These are phyloP conservation scores for Dendrolimus pini DNA, from an alignment of 2,888 invertebrate species.

Conservation along the genomic window DNA sequence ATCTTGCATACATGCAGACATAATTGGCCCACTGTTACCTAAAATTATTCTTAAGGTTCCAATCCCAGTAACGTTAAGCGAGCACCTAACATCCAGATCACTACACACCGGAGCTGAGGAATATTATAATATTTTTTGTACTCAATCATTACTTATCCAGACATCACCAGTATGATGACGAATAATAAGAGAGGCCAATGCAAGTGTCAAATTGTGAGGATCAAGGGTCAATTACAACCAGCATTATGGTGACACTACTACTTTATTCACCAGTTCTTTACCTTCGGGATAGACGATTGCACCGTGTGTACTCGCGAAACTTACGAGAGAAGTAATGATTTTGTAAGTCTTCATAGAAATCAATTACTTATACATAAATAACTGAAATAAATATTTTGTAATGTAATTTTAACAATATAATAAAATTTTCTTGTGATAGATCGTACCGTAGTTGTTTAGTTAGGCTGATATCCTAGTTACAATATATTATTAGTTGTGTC, in stretches of 20 bases:
- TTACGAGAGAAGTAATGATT: neutral
- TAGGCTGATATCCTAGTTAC: no score
- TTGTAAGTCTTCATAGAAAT: neutral
- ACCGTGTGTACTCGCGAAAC: neutral
- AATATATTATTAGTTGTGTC: no score
- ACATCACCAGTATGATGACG: slow-evolving; percentile 12
- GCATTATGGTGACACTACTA: slow-evolving; percentile 5
- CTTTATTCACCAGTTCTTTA: neutral
- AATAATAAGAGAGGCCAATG: slow-evolving; percentile 43
- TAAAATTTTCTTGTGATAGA: neutral
- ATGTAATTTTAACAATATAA: neutral
- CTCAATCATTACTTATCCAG: slow-evolving; percentile 3
- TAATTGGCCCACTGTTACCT: no score
- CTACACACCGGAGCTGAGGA: no score
- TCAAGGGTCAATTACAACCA: neutral
- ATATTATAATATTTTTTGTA: no score
- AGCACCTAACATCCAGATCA: no score
- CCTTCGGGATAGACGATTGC: neutral
- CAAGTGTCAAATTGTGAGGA: slow-evolving; percentile 39
- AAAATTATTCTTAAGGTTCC: no score
- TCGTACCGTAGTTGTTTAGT: no score
- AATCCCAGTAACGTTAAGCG: no score
- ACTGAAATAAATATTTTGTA: neutral
- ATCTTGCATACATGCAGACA: no score
- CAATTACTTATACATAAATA: no score